Conservation (phyloP, 2,888 invertebrate genomes). For the Eupithecia exiguata region DNA sequence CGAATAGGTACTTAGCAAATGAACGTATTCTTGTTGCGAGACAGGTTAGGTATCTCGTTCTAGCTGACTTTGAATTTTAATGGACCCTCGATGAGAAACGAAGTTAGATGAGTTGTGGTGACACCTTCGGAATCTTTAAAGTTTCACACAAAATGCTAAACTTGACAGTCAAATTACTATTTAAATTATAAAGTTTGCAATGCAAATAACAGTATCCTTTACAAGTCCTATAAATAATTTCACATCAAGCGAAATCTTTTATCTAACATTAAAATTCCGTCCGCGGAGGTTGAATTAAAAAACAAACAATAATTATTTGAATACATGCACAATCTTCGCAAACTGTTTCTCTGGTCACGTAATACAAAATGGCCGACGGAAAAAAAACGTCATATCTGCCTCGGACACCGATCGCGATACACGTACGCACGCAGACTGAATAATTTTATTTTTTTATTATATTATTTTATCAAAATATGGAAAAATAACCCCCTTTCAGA, state of each 20-base stretch:
- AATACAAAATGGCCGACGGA: constrained; percentile 63
- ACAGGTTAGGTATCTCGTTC: constrained; percentile 17
- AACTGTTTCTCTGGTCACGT: constrained; percentile 73
- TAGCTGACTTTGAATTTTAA: constrained; percentile 32
- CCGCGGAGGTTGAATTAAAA: constrained; percentile 59
- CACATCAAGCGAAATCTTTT: constrained; percentile 51
- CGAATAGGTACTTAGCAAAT: neutral
- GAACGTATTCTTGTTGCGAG: neutral
- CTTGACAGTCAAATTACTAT: constrained; percentile 33
- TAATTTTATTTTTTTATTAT: constrained; percentile 76
- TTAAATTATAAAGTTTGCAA: constrained; percentile 32
- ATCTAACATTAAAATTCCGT: constrained; percentile 62
- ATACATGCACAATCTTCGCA: constrained; percentile 76
- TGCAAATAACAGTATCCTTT: constrained; percentile 27
- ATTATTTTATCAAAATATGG: constrained; percentile 70
- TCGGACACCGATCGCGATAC: constrained; percentile 80
- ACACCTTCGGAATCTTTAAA: constrained; percentile 35
- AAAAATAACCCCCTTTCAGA: constrained; percentile 63
- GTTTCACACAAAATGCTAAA: constrained; percentile 29
- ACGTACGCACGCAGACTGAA: constrained; percentile 73
- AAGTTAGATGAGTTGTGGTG: constrained; percentile 37
- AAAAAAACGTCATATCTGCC: constrained; percentile 65
- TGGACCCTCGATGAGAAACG: constrained; percentile 37
- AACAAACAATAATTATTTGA: constrained; percentile 72
- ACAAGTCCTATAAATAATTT: constrained; percentile 43